Evolutionary conservation across 1,140 invertebrate genomes (phyloP).

Genomic region (Cylas formicarius): DNA sequence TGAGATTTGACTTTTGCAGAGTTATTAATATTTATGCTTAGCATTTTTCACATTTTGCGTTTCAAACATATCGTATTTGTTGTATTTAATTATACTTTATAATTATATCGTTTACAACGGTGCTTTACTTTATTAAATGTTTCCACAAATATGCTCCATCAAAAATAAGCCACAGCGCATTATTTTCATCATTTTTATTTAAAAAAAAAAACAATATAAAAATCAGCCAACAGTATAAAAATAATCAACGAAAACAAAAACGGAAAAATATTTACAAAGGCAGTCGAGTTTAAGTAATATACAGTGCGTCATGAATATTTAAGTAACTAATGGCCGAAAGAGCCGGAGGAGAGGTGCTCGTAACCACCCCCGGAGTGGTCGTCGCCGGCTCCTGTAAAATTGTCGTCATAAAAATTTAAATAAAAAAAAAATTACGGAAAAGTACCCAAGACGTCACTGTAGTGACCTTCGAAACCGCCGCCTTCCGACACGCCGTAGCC

Average conservation of each 20-base stretch:
- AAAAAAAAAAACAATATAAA: constrained; percentile 18
- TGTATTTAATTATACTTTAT: too few relatives aligned
- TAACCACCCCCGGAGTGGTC: constrained; percentile 11
- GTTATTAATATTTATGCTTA: too few relatives aligned
- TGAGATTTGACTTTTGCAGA: too few relatives aligned
- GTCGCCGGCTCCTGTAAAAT: constrained; percentile 16
- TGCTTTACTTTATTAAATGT: too few relatives aligned
- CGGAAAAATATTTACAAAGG: constrained; percentile 17
- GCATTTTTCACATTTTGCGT: too few relatives aligned
- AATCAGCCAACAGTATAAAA: constrained; percentile 19
- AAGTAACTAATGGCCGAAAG: constrained; percentile 9
- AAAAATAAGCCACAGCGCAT: too few relatives aligned
- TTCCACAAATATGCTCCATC: too few relatives aligned
- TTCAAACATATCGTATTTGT: too few relatives aligned
- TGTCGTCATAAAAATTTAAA: background rate
- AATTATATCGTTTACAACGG: too few relatives aligned
- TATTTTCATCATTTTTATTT: too few relatives aligned
- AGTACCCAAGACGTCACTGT: constrained; percentile 28
- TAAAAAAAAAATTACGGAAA: background rate
- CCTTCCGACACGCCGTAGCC: constrained; percentile 13
- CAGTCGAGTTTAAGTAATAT: too few relatives aligned
- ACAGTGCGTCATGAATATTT: too few relatives aligned
- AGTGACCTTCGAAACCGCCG: constrained; percentile 23
- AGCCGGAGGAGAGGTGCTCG: constrained; percentile 13
- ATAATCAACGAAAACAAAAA: constrained; percentile 15